Evolutionary conservation across 2,797 vertebrate genomes (phyloP).

Genomic region (Columba guinea): DNA sequence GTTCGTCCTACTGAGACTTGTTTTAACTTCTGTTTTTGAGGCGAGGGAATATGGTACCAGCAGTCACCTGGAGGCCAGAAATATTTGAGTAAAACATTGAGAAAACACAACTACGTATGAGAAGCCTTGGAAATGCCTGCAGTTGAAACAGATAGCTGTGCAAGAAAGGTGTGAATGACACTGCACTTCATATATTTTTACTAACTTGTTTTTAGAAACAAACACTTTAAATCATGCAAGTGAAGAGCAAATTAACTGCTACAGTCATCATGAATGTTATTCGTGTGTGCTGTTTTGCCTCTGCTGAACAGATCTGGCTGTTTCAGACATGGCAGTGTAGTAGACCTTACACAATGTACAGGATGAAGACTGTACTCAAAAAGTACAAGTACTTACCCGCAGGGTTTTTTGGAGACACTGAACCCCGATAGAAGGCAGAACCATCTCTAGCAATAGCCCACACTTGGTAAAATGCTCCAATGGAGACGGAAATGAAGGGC

Average conservation of each 20-base stretch:
- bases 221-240: neutral
- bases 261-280: neutral
- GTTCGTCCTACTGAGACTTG: constrained; percentile 96
- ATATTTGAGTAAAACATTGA: neutral
- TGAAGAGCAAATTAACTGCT: neutral
- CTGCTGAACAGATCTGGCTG: neutral
- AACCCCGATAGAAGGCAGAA: constrained; percentile 93
- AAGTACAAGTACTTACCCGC: constrained; percentile 80
- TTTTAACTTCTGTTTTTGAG: constrained; percentile 89
- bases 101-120: neutral
- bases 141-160: neutral
- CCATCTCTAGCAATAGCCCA: constrained; percentile 95
- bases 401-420: constrained; percentile 86
- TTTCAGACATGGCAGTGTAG: neutral
- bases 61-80: constrained; percentile 57
- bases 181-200: neutral
- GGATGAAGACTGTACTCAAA: neutral
- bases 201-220: neutral
- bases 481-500: constrained; percentile 91
- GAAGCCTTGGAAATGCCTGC: neutral
- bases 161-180: neutral
- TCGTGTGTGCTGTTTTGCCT: neutral
- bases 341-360: neutral
- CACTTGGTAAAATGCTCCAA: constrained; percentile 90
- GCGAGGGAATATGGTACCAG: constrained; percentile 93